phyloP scores from a whole-genome alignment of 1,140 invertebrate species.

The Cotesia vestalis region DNA sequence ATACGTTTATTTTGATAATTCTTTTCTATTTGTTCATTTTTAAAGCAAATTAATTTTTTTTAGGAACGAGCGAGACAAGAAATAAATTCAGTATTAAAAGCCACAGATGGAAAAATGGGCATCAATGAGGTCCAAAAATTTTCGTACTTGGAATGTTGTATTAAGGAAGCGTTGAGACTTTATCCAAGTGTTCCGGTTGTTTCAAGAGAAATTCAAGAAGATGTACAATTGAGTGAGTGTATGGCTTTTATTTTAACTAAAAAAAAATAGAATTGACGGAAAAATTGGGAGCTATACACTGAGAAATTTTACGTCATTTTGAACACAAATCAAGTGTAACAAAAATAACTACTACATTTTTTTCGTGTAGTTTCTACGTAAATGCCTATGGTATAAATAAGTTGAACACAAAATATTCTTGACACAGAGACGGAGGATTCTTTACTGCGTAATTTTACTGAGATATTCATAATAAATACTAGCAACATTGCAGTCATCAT shows the following conservation, averaged over 20 bases:
- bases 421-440: too few relatives aligned
- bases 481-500: too few relatives aligned
- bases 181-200: slow-evolving; percentile 70
- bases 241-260: neutral
- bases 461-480: too few relatives aligned
- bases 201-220: slow-evolving; percentile 60
- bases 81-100: slow-evolving; percentile 37
- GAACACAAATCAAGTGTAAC: too few relatives aligned
- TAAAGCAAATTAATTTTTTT: neutral
- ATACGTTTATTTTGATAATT: neutral
- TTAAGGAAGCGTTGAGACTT: slow-evolving; percentile 71
- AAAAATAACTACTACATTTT: too few relatives aligned
- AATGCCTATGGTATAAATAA: too few relatives aligned
- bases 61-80: slow-evolving; percentile 42
- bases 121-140: slow-evolving; percentile 40
- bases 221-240: slow-evolving; percentile 49
- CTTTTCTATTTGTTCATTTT: neutral
- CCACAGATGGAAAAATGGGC: slow-evolving; percentile 36
- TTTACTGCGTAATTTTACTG: too few relatives aligned
- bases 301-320: too few relatives aligned
- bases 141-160: slow-evolving; percentile 68
- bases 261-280: neutral
- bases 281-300: too few relatives aligned
- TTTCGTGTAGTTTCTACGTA: too few relatives aligned
- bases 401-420: too few relatives aligned